Percentiles rank a stretch among this genome's conserved stretches.
phyloP scores from a whole-genome alignment of 2,113 vertebrate genomes.

The Hassar affinis region DNA sequence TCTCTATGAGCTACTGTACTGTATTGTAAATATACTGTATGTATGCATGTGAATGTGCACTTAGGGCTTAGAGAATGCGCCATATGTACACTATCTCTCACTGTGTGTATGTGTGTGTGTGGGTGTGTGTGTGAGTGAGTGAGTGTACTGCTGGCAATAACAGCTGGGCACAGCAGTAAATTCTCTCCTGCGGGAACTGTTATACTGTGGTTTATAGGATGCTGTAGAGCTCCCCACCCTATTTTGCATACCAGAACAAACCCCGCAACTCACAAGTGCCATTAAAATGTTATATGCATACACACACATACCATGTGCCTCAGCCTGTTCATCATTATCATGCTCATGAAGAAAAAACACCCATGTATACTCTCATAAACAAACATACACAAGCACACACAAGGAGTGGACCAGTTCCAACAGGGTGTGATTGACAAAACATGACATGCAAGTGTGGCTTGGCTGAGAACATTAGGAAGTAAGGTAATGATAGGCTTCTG shows the following conservation, averaged over 20 bases:
- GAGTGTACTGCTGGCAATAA: conserved; percentile 33
- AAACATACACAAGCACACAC: conserved; percentile 10
- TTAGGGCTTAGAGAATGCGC: conserved; percentile 1
- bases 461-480: conserved; percentile 17
- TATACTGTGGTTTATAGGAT: conserved; percentile 48
- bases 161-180: conserved; percentile 50
- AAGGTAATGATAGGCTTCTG: conserved; percentile 43
- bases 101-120: neutral
- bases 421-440: conserved; percentile 43
- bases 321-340: conserved; percentile 16
- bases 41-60: conserved; percentile 6
- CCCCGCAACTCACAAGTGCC: conserved; percentile 35
- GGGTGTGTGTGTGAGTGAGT: neutral
- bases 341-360: neutral
- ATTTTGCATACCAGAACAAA: conserved; percentile 43
- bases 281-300: conserved; percentile 12
- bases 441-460: conserved; percentile 21
- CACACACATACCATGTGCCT: conserved; percentile 3
- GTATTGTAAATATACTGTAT: conserved; percentile 22
- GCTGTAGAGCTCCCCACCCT: conserved; percentile 32
- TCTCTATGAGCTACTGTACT: neutral
- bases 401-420: conserved; percentile 8
- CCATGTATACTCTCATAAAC: neutral
- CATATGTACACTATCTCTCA: conserved; percentile 32
- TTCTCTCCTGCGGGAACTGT: conserved; percentile 40